phyloP scores from a whole-genome alignment of 2,797 vertebrate species.

The Etheostoma perlongum region DNA sequence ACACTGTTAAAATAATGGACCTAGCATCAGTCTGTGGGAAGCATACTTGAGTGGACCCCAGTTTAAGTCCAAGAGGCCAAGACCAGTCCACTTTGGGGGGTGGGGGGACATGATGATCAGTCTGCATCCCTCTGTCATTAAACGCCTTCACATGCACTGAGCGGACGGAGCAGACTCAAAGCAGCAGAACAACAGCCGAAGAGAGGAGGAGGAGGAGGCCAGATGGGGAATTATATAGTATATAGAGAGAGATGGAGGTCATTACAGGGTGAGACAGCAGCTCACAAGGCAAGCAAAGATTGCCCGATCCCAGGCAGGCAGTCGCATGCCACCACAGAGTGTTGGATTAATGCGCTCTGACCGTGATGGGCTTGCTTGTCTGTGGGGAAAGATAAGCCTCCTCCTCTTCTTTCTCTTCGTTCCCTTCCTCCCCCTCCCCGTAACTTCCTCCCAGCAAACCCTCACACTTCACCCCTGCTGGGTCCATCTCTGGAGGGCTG shows the following conservation, averaged over 20 bases:
- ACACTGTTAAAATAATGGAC: too few species aligned
- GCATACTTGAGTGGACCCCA: too few species aligned
- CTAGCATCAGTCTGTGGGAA: too few species aligned
- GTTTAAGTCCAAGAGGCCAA: too few species aligned
- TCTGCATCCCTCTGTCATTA: constrained; percentile 11
- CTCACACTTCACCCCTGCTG: constrained; percentile 31
- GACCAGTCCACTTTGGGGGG: too few species aligned
- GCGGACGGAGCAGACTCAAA: neutral
- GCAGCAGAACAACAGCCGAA: constrained; percentile 6
- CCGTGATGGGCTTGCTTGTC: constrained; percentile 52
- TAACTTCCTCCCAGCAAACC: constrained; percentile 12
- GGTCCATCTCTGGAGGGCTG: constrained; percentile 33
- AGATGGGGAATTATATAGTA: constrained; percentile 25
- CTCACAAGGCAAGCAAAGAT: constrained; percentile 35
- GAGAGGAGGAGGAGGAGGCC: constrained; percentile 21
- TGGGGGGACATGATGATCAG: neutral
- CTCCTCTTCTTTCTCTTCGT: neutral
- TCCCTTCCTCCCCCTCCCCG: neutral
- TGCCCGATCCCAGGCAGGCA: too few species aligned
- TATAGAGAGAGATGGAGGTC: constrained; percentile 56
- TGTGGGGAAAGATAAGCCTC: constrained; percentile 54
- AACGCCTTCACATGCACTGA: constrained; percentile 16
- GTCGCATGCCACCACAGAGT: constrained; percentile 44
- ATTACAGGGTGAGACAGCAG: constrained; percentile 43
- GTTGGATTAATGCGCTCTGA: constrained; percentile 41